Conservation (phyloP, 2,797 vertebrate species). For the Tadarida brasiliensis region DNA sequence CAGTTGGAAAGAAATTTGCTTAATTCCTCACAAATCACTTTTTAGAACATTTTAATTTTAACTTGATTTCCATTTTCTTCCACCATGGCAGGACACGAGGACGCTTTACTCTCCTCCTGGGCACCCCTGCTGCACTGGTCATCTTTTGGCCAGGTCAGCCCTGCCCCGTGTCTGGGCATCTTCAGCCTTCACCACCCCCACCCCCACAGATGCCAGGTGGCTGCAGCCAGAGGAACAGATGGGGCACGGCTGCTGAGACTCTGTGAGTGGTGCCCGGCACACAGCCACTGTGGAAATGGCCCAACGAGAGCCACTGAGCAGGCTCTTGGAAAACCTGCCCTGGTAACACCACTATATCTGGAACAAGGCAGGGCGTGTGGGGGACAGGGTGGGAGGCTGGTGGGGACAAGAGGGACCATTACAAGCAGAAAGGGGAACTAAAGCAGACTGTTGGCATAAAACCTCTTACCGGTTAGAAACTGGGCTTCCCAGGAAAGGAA, state of each 20-base stretch:
- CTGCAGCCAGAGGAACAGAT: constrained; percentile 69
- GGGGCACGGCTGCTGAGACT: constrained; percentile 49
- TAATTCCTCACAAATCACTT: constrained; percentile 82
- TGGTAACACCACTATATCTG: constrained; percentile 52
- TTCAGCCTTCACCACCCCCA: background rate
- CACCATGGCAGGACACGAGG: background rate
- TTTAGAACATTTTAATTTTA: constrained; percentile 81
- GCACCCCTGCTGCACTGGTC: background rate
- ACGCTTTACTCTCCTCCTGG: background rate
- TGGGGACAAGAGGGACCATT: background rate
- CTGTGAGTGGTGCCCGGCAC: background rate
- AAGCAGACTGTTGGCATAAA: background rate
- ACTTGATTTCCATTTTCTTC: constrained; percentile 44
- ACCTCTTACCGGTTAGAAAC: background rate
- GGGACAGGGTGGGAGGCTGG: background rate
- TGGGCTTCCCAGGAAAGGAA: constrained; percentile 21
- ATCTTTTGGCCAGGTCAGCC: background rate
- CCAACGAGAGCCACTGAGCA: background rate
- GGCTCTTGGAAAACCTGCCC: constrained; percentile 51
- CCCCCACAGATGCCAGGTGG: background rate
- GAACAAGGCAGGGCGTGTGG: background rate
- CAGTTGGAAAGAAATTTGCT: constrained; percentile 82
- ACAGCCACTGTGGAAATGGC: constrained; percentile 25
- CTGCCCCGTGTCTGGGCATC: background rate
- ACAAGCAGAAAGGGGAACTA: constrained; percentile 56